phyloP scores from a whole-genome alignment of 2,888 invertebrate genomes.

The Cheilosia variabilis region DNA sequence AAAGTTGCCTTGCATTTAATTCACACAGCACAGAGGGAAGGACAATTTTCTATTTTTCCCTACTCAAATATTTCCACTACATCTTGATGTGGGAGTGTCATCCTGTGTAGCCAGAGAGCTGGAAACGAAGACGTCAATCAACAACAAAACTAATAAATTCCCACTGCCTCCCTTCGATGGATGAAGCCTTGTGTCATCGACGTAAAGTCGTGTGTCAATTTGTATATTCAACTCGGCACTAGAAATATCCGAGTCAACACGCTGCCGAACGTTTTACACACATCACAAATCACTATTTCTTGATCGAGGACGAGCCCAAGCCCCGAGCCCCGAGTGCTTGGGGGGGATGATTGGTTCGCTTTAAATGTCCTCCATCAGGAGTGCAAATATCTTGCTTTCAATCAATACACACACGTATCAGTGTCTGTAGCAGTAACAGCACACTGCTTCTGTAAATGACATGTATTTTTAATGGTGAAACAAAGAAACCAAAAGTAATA shows the following conservation, averaged over 20 bases:
- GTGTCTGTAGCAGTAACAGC: constrained; percentile 49
- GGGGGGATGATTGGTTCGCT: constrained; percentile 61
- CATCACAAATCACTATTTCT: constrained; percentile 63
- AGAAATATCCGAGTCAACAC: constrained; percentile 69
- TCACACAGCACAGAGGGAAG: not conserved
- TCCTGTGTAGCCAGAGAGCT: not conserved
- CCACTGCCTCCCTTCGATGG: constrained; percentile 36
- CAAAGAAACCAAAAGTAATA: too few relatives aligned
- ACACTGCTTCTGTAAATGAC: constrained; percentile 56
- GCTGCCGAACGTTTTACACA: constrained; percentile 28
- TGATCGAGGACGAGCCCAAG: constrained; percentile 1
- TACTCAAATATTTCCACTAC: constrained; percentile 15
- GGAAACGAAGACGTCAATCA: constrained; percentile 70
- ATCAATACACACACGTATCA: constrained; percentile 28
- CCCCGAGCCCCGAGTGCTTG: not conserved
- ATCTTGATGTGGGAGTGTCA: not conserved
- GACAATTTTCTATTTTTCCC: constrained; percentile 21
- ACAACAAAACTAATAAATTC: constrained; percentile 72
- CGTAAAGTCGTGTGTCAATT: constrained; percentile 66
- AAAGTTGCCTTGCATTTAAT: not conserved
- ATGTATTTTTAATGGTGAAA: too few relatives aligned
- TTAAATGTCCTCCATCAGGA: constrained; percentile 69
- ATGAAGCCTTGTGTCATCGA: constrained; percentile 49
- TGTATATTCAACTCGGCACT: constrained; percentile 55
- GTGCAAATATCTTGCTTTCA: constrained; percentile 74